phyloP scores from a whole-genome alignment of 2,113 vertebrate genomes.

The Hemibagrus wyckioides region DNA sequence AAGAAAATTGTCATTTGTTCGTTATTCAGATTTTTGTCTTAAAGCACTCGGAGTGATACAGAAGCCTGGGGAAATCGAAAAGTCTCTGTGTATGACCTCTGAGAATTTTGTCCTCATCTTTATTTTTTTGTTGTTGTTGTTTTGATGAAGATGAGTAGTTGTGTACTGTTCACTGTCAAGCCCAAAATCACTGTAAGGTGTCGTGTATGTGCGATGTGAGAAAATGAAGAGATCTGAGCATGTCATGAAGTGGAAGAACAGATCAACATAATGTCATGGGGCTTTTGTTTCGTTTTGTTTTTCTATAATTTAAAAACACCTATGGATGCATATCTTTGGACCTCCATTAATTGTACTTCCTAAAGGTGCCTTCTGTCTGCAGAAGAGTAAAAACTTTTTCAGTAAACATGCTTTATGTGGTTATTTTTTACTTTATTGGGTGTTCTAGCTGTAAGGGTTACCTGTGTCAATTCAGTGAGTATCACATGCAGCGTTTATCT shows the following conservation, averaged over 20 bases:
- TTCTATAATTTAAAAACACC: too few relatives aligned
- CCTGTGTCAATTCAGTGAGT: background rate
- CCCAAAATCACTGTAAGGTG: conserved; percentile 19
- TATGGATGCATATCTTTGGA: conserved; percentile 36
- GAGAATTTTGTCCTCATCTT: conserved; percentile 6
- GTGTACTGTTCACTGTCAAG: background rate
- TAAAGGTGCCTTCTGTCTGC: conserved; percentile 64
- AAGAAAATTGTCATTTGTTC: background rate
- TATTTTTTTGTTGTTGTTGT: too few relatives aligned
- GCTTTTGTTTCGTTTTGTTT: too few relatives aligned
- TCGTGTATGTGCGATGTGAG: background rate
- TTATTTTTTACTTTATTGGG: background rate
- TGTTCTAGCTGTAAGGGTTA: background rate
- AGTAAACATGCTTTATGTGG: conserved; percentile 1
- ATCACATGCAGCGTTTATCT: background rate
- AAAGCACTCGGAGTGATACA: conserved; percentile 43
- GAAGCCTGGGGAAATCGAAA: conserved; percentile 27
- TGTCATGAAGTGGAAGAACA: background rate
- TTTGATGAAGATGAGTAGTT: background rate
- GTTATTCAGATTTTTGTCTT: background rate
- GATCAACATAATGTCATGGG: conserved; percentile 14
- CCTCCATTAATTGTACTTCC: conserved; percentile 39
- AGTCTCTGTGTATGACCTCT: conserved; percentile 54
- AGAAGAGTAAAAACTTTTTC: conserved; percentile 57
- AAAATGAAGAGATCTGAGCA: background rate